phyloP scores from a whole-genome alignment of 2,797 vertebrate species.

The Taenioides sp. region DNA sequence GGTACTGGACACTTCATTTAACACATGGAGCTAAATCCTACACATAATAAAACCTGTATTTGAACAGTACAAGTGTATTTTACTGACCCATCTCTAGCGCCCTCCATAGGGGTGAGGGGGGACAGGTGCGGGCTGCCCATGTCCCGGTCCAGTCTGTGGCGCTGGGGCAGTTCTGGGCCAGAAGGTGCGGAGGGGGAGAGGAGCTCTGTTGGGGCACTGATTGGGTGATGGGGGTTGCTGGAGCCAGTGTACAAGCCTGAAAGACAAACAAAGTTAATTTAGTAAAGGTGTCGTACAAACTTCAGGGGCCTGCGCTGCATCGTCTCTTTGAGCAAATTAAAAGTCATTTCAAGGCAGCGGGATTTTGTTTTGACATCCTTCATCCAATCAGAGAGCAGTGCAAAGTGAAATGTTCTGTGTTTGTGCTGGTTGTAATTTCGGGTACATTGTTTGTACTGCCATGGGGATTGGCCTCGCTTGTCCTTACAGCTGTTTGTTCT shows the following conservation, averaged over 20 bases:
- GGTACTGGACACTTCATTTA: neutral
- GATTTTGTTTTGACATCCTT: conserved; percentile 78
- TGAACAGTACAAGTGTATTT: neutral
- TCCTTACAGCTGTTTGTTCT: conserved; percentile 54
- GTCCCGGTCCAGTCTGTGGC: conserved; percentile 82
- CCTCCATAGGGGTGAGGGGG: conserved; percentile 80
- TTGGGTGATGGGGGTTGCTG: conserved; percentile 75
- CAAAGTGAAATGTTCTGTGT: conserved; percentile 65
- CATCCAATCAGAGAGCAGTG: conserved; percentile 66
- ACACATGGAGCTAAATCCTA: neutral
- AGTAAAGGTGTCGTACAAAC: conserved; percentile 70
- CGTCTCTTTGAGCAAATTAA: conserved; percentile 72
- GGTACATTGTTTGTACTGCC: conserved; percentile 65
- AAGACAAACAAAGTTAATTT: conserved; percentile 78
- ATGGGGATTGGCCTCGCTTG: conserved; percentile 46
- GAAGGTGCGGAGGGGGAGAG: conserved; percentile 75
- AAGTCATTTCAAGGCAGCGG: conserved; percentile 69
- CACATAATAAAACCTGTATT: neutral
- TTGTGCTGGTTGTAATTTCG: conserved; percentile 71
- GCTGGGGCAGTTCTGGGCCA: conserved; percentile 76
- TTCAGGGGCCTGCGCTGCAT: conserved; percentile 44
- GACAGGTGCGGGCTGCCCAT: conserved; percentile 85
- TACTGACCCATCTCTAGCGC: conserved; percentile 86
- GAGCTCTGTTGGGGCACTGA: conserved; percentile 77
- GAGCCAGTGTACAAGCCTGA: conserved; percentile 89